These are phyloP conservation scores for Noctilio leporinus DNA, from an alignment of 2,113 vertebrate species.

Conservation along the genomic window DNA sequence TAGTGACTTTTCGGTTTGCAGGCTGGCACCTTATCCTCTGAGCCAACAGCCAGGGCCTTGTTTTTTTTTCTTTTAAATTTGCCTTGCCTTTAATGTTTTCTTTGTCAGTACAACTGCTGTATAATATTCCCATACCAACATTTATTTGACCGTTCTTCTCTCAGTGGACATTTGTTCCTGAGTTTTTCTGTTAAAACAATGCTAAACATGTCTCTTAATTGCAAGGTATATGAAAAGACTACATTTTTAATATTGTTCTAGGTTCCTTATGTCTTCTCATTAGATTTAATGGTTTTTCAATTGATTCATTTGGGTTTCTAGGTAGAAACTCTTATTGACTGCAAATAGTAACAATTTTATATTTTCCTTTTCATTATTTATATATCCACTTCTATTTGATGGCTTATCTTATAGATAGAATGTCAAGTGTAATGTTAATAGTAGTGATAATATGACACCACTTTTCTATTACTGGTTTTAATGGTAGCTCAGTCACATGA, in stretches of 20 bases:
- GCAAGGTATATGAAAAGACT: background rate
- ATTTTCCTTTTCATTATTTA: background rate
- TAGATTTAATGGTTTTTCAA: background rate
- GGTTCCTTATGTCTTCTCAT: background rate
- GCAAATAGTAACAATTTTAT: background rate
- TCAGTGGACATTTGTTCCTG: background rate
- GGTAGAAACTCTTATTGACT: background rate
- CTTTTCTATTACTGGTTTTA: background rate
- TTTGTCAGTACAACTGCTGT: background rate
- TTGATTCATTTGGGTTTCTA: background rate
- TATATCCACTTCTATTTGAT: background rate
- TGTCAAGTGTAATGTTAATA: background rate
- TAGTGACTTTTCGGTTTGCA: no score
- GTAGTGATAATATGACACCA: background rate
- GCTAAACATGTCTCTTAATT: background rate
- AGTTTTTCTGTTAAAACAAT: background rate
- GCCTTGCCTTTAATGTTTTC: background rate
- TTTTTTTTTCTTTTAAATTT: background rate
- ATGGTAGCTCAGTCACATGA: background rate
- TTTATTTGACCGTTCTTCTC: background rate
- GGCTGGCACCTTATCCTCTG: no score
- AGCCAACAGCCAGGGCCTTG: no score
- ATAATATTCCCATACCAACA: background rate
- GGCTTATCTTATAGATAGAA: background rate
- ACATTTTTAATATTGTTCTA: background rate